Percentiles rank a stretch among this genome's conserved stretches.
phyloP scores from a whole-genome alignment of 2,888 invertebrate species.

The Penaeus monodon region DNA sequence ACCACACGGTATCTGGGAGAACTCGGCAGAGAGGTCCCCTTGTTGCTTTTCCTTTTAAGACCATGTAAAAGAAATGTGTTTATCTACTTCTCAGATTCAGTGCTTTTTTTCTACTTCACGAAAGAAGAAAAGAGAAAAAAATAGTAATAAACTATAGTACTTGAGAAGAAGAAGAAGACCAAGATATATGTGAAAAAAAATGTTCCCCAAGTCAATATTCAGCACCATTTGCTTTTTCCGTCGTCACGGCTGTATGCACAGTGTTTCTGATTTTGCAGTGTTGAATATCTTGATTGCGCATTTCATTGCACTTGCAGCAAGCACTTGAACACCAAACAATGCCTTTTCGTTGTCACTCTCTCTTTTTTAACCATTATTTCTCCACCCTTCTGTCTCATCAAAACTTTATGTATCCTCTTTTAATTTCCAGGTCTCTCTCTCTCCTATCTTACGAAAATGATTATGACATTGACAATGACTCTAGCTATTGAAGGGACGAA shows the following conservation, averaged over 20 bases:
- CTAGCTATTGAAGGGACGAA: conserved; percentile 54
- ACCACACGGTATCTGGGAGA: background rate
- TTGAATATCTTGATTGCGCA: conserved; percentile 21
- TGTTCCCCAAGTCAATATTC: conserved; percentile 8
- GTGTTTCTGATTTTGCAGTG: conserved; percentile 19
- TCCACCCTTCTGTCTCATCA: conserved; percentile 22
- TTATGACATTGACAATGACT: conserved; percentile 61
- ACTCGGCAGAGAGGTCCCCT: too few relatives aligned
- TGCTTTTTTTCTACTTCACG: background rate
- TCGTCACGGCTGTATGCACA: conserved; percentile 4
- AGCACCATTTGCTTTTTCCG: conserved; percentile 22
- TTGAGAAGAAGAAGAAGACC: too few relatives aligned
- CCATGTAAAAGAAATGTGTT: too few relatives aligned
- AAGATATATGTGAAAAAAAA: too few relatives aligned
- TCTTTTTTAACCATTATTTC: conserved; percentile 20
- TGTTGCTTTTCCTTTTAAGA: too few relatives aligned
- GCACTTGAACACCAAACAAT: too few relatives aligned
- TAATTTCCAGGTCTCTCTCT: conserved; percentile 55
- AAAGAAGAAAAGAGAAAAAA: too few relatives aligned
- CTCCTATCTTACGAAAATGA: conserved; percentile 61
- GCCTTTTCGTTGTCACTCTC: background rate
- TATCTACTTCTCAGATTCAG: background rate
- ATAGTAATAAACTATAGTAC: too few relatives aligned
- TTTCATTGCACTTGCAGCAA: conserved; percentile 18
- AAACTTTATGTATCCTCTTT: conserved; percentile 28